A percentile compares a stretch with the other conserved stretches of the same genome.
Conservation (phyloP, 2,888 invertebrate genomes). For the Nemapogon koenigi region DNA sequence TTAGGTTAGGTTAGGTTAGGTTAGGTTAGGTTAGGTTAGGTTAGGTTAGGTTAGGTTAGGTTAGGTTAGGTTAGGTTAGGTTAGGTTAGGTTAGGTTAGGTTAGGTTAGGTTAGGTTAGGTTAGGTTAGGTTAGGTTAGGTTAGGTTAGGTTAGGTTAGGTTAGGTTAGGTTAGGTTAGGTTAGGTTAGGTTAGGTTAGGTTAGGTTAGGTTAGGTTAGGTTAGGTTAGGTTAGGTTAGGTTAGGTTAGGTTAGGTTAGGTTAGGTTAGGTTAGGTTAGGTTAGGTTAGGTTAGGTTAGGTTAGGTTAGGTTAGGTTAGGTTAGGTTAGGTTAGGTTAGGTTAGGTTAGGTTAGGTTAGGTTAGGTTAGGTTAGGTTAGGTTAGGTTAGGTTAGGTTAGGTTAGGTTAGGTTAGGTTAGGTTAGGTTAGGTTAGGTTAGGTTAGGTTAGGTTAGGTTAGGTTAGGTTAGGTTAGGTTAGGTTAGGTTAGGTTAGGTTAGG, state of each 20-base stretch:
- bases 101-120: constrained; percentile 5
- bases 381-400: constrained; percentile 5
- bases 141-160: constrained; percentile 5
- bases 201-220: constrained; percentile 5
- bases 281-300: constrained; percentile 5
- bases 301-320: constrained; percentile 5
- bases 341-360: constrained; percentile 5
- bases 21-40: constrained; percentile 5
- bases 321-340: constrained; percentile 5
- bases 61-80: constrained; percentile 5
- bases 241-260: constrained; percentile 5
- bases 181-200: constrained; percentile 5
- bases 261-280: constrained; percentile 5
- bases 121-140: constrained; percentile 5
- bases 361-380: constrained; percentile 5
- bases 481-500: constrained; percentile 5
- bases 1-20: constrained; percentile 5
- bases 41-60: constrained; percentile 5
- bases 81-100: constrained; percentile 5
- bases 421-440: constrained; percentile 5
- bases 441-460: constrained; percentile 5
- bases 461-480: constrained; percentile 5
- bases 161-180: constrained; percentile 5
- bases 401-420: constrained; percentile 5
- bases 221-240: constrained; percentile 5